phyloP scores from a whole-genome alignment of 2,888 invertebrate genomes.

The Atethmia centrago region DNA sequence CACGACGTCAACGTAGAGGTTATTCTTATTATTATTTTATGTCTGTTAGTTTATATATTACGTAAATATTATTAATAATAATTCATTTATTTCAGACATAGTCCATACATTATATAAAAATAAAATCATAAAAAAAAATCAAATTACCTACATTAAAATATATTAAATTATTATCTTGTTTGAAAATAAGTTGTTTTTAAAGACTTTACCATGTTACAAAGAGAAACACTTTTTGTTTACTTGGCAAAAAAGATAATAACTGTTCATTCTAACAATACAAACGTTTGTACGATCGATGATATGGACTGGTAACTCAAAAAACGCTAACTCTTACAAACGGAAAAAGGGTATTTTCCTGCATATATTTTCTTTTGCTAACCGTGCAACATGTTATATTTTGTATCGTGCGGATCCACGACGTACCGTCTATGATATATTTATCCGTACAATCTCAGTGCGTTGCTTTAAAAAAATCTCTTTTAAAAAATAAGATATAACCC shows the following conservation, averaged over 20 bases:
- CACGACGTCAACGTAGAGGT: no score
- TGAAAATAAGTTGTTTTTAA: no score
- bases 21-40: no score
- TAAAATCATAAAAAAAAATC: no score
- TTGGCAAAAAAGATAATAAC: background rate
- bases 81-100: no score
- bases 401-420: background rate
- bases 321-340: background rate
- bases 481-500: background rate
- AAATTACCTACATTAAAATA: no score
- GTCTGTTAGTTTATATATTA: no score
- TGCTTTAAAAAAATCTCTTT: background rate
- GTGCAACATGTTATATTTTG: slow-evolving; percentile 3
- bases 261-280: slow-evolving; percentile 10
- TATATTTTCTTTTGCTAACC: slow-evolving; percentile 28
- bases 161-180: no score
- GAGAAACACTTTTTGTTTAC: background rate
- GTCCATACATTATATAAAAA: no score
- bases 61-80: no score
- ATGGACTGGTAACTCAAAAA: slow-evolving; percentile 1
- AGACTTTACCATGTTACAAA: background rate
- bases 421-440: background rate
- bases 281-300: background rate
- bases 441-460: background rate
- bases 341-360: slow-evolving; percentile 15